Base-by-base conservation (phyloP, 2,888 invertebrate species). In the Polietes domitor region DNA sequence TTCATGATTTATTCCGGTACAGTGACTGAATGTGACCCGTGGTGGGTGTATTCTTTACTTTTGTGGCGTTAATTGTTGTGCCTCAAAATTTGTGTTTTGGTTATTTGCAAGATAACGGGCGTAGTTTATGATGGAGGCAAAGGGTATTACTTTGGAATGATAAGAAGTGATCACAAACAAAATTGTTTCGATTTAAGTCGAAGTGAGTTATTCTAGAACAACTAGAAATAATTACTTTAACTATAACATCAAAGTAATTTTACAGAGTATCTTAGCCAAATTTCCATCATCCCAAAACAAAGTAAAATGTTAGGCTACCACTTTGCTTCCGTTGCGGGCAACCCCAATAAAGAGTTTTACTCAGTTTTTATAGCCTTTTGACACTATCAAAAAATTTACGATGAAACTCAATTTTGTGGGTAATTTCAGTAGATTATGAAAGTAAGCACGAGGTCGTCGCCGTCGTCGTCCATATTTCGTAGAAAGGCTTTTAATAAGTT, bases 321-420 rank as follows among this genome's bases (percentile, higher is more conserved):
- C n/a, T 6, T 37, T n/a, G 41, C 41, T 32, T 37, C 37, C 37
- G 4, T 47, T 47, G n/a, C 15, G 1, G 2, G n/a, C 5, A 47
- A n/a, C 47, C 47, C 2, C 47, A 47, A 47, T 47, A 47, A 47
- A 47, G n/a, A n/a, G 47, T n/a, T 47, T 47, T 47, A 47, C 47
- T 47, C 6, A n/a, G 41, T 21, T 32, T 65, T 65, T 37, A 65
- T 41, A 37, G 19, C 21, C 19, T 41, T 19, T 65, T 65, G 32
- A n/a, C 47, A n/a, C 47, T n/a, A 47, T 47, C 47, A 47, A 47
- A 47, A 47, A 47, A 47, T 47, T 47, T 47, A 47, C 47, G 47
- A 47, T 47, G 47, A 47, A 47, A n/a, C n/a, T 15, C 15, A 47
- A 47, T 47, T 47, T 47, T 47, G 47, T 47, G 2, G n/a, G 47